phyloP scores from a whole-genome alignment of 2,888 invertebrate genomes.

The Macroteleia sp. region DNA sequence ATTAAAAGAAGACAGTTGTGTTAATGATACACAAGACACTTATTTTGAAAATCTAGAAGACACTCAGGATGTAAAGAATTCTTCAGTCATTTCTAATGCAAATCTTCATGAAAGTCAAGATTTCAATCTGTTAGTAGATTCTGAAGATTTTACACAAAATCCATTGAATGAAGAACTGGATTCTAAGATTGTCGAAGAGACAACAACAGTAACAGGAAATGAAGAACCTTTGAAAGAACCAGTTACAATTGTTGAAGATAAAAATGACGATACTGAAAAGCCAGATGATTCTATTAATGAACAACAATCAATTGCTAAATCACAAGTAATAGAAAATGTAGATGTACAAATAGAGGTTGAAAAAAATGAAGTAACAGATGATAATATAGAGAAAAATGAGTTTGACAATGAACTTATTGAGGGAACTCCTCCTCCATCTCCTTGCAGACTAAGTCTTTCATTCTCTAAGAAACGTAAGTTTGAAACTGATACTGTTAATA shows the following conservation, averaged over 20 bases:
- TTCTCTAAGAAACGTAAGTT: conserved; percentile 27
- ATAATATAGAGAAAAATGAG: background rate
- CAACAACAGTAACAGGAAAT: too few species aligned
- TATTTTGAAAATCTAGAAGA: conserved; percentile 39
- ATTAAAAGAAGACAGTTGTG: conserved; percentile 24
- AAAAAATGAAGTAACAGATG: background rate
- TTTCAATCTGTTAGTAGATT: conserved; percentile 34
- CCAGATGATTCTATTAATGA: too few species aligned
- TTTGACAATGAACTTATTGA: conserved; percentile 38
- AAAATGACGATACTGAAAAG: too few species aligned
- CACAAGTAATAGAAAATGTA: too few species aligned
- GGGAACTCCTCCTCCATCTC: conserved; percentile 41
- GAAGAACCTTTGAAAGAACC: conserved; percentile 7
- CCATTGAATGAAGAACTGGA: background rate
- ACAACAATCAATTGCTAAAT: too few species aligned
- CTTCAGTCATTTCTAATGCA: conserved; percentile 6
- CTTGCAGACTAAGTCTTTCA: conserved; percentile 9
- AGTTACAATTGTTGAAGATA: too few species aligned
- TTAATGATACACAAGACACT: conserved; percentile 52
- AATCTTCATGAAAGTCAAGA: conserved; percentile 46
- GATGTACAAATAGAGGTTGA: background rate
- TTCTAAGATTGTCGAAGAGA: background rate
- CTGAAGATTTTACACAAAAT: background rate
- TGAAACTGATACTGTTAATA: background rate
- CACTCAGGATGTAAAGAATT: background rate